Evolutionary conservation across 2,888 invertebrate genomes (phyloP).

Genomic region (Lissonota sp.): DNA sequence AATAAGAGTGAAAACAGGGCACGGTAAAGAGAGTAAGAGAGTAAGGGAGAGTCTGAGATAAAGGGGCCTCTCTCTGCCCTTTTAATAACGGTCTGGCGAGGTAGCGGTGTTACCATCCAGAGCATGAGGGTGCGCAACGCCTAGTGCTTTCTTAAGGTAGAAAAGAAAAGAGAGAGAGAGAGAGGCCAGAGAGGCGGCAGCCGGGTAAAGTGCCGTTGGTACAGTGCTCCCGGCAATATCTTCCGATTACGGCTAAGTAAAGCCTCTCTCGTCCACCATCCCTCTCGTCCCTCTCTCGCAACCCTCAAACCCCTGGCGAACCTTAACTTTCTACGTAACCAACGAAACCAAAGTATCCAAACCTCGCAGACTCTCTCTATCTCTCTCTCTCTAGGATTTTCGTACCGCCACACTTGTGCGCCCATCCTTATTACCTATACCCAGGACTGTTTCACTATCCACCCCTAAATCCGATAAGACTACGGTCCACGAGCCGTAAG

Average conservation of each 20-base stretch:
- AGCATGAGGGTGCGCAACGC: constrained; percentile 71
- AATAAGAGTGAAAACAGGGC: constrained; percentile 27
- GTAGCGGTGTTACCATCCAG: constrained; percentile 71
- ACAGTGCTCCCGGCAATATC: constrained; percentile 82
- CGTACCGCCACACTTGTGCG: constrained; percentile 29
- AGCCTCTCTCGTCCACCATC: constrained; percentile 75
- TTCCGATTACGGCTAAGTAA: constrained; percentile 84
- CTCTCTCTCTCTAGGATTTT: constrained; percentile 6
- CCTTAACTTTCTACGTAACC: constrained; percentile 64
- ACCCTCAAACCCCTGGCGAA: constrained; percentile 48
- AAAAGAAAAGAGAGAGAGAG: background rate
- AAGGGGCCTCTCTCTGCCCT: constrained; percentile 75
- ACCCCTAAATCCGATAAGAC: constrained; percentile 74
- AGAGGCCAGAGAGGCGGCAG: constrained; percentile 35
- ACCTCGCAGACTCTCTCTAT: constrained; percentile 48
- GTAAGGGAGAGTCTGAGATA: constrained; percentile 69
- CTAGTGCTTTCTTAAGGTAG: constrained; percentile 81
- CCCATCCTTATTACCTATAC: constrained; percentile 48
- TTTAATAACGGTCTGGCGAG: constrained; percentile 82
- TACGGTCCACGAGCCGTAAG: constrained; percentile 61
- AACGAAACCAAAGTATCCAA: constrained; percentile 60
- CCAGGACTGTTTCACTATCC: constrained; percentile 50
- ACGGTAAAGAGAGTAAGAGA: constrained; percentile 12
- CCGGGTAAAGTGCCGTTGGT: constrained; percentile 82
- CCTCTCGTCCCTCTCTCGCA: constrained; percentile 35